Evolutionary conservation across 2,888 invertebrate genomes (phyloP).

Genomic region (Pollenia angustigena): DNA sequence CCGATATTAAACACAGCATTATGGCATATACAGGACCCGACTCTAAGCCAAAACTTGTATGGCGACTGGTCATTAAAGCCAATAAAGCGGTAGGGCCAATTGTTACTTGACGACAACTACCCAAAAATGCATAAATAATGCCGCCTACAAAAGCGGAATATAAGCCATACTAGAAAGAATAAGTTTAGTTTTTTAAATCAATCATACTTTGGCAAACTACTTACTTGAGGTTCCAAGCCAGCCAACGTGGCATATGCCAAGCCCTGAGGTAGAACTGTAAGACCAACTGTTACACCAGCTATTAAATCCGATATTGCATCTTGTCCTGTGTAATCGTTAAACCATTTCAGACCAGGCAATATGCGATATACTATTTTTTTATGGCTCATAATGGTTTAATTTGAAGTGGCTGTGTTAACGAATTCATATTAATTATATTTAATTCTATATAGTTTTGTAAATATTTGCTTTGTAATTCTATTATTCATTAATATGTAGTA

Average conservation of each 20-base stretch:
- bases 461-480: neutral
- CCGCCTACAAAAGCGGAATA: conserved; percentile 98
- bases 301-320: conserved; percentile 93
- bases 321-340: conserved; percentile 90
- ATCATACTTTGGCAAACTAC: conserved; percentile 7
- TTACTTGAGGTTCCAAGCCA: conserved; percentile 92
- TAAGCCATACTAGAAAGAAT: conserved; percentile 90
- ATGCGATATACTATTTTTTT: conserved; percentile 74
- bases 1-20: conserved; percentile 92
- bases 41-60: conserved; percentile 82
- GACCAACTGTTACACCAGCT: conserved; percentile 95
- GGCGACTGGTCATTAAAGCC: conserved; percentile 94
- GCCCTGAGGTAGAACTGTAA: conserved; percentile 97
- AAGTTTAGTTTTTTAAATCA: neutral
- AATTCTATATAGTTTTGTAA: conserved; percentile 9
- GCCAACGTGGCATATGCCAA: conserved; percentile 96
- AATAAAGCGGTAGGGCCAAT: conserved; percentile 95
- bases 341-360: conserved; percentile 87
- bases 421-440: conserved; percentile 24
- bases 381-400: conserved; percentile 74
- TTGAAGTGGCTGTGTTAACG: neutral
- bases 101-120: conserved; percentile 94
- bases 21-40: conserved; percentile 91
- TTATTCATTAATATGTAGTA: neutral
- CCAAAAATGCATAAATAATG: conserved; percentile 94